Evolutionary conservation across 2,797 vertebrate genomes (phyloP), one percentile per base, ranked within the genome.

Genomic region (Craterocephalus amniculus): DNA sequence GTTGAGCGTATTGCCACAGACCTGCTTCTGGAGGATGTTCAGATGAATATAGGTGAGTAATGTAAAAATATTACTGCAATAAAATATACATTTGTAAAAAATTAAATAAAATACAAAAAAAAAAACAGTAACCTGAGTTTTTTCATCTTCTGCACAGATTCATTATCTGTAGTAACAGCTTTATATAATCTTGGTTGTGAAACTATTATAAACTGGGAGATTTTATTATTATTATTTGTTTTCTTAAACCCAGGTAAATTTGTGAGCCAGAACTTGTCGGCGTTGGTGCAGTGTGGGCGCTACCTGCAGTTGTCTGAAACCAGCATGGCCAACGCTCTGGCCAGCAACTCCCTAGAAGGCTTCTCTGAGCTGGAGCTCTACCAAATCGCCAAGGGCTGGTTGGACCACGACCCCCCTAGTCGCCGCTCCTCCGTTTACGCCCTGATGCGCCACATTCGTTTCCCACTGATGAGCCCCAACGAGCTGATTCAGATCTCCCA

Each of bases 401-500:
- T 95, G 61, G 67, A 90, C 32, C 88, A 94, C 1, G 85, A 93
- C 51, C 20, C 58, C 0, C 29, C 69, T 0, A 67, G 34, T 4
- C 91, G 91, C 1, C 84, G 45, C 34, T 72, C 89, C 10, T 88
- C 84, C 0, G 82, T 90, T 48, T 87, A 91, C 1, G 61, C 87
- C 26, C 62, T 95, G 60, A 95, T 95, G 94, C 93, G 89, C 14
- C 89, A 94, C 52, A 85, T 95, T 49, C 95, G 95, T 67, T 95
- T 95, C 73, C 95, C 95, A 0, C 85, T 95, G 62, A 95, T 95
- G 94, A 93, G 72, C 66, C 95, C 95, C 26, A 32, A 38, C 0
- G 93, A 95, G 76, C 92, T 95, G 59, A 92, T 95, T 7, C 93
- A 95, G 81, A 94, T 95, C 84, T 95, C 95, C 49, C 94, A 95